Conservation (phyloP, 1,140 invertebrate genomes). For the Saccostrea echinata region DNA sequence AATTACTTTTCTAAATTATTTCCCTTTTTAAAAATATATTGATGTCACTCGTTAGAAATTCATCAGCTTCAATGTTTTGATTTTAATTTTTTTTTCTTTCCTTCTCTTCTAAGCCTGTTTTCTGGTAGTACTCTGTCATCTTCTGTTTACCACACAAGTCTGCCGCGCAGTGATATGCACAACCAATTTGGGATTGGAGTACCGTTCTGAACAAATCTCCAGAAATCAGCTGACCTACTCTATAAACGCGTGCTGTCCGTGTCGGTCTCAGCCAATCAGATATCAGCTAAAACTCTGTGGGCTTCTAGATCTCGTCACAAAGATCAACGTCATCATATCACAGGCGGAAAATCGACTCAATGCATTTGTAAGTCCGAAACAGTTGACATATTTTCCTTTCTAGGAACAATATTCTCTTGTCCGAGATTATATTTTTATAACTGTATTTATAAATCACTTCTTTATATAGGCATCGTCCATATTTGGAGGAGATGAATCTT, state of each 20-base stretch:
- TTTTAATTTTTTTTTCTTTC: neutral
- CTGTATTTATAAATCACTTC: neutral
- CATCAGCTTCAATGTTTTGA: neutral
- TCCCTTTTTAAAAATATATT: neutral
- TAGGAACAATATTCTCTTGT: neutral
- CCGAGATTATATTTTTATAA: no score
- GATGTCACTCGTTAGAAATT: no score
- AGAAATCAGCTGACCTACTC: neutral
- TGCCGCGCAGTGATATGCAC: neutral
- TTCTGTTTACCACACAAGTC: neutral
- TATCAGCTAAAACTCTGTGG: neutral
- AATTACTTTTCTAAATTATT: neutral
- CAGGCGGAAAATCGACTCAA: no score
- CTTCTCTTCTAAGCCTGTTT: neutral
- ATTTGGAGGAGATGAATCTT: neutral
- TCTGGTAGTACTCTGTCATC: neutral
- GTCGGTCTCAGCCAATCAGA: slow-evolving; percentile 6
- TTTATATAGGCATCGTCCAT: neutral
- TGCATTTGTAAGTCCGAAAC: neutral
- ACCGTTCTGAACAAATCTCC: neutral
- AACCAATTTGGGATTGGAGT: slow-evolving; percentile 16
- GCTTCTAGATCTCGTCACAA: neutral
- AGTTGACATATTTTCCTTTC: neutral
- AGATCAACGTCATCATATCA: neutral
- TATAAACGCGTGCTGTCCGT: slow-evolving; percentile 1